Evolutionary conservation across 1,140 invertebrate species (phyloP).

Genomic region (Diorhabda elongata): DNA sequence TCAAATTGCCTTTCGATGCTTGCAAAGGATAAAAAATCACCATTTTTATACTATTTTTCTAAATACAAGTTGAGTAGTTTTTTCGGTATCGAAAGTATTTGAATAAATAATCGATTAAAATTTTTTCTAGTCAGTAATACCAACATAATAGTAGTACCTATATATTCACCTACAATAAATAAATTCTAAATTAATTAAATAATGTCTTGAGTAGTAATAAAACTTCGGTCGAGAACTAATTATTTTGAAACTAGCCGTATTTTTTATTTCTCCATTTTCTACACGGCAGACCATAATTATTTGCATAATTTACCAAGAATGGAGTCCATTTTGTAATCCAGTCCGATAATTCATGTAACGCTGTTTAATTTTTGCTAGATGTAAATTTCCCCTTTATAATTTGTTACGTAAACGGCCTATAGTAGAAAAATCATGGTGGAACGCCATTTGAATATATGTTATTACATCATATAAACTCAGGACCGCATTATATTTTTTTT

Average conservation of each 20-base stretch:
- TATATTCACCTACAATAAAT: too few relatives aligned
- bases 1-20: too few relatives aligned
- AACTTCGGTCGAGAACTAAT: neutral
- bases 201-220: too few relatives aligned
- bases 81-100: too few relatives aligned
- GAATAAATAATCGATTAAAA: too few relatives aligned
- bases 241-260: neutral
- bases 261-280: neutral
- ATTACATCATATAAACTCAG: neutral
- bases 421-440: conserved; percentile 17
- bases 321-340: conserved; percentile 14
- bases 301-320: conserved; percentile 7
- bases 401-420: conserved; percentile 13
- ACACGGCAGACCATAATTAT: neutral
- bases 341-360: conserved; percentile 12
- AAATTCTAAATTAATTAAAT: too few relatives aligned
- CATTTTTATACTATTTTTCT: too few relatives aligned
- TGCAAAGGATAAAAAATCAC: too few relatives aligned
- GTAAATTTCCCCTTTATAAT: conserved; percentile 17
- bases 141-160: too few relatives aligned
- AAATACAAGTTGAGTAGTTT: too few relatives aligned
- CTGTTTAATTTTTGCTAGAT: conserved; percentile 15
- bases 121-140: too few relatives aligned
- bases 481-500: neutral
- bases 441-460: conserved; percentile 1